Evolutionary conservation across 1,140 invertebrate genomes (phyloP).

Genomic region (Drosophila ercepeae): DNA sequence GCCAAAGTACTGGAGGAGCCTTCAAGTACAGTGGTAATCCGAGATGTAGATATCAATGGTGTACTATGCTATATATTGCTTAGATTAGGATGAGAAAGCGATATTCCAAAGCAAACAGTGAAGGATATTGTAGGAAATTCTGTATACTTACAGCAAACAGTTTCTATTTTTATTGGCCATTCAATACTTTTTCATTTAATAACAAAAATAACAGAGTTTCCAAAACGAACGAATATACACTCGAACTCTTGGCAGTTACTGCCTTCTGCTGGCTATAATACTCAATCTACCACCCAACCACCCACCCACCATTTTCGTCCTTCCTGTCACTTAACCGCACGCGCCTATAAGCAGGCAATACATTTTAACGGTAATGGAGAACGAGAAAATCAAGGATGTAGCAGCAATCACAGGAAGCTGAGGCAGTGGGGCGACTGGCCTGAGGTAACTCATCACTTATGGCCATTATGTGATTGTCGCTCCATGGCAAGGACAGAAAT

Average conservation of each 20-base stretch:
- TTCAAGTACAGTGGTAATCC: conserved; percentile 31
- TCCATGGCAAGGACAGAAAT: conserved; percentile 14
- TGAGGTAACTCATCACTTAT: conserved; percentile 26
- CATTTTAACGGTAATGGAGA: conserved; percentile 43
- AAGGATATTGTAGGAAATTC: neutral
- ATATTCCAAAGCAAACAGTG: neutral
- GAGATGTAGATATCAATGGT: conserved; percentile 1
- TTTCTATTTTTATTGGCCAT: neutral
- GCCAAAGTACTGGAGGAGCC: conserved; percentile 37
- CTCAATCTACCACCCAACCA: too few relatives aligned
- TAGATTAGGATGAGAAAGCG: too few relatives aligned
- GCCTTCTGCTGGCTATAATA: too few relatives aligned
- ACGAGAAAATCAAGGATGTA: conserved; percentile 1
- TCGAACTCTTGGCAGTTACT: neutral
- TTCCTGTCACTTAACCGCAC: conserved; percentile 45
- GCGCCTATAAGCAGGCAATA: conserved; percentile 51
- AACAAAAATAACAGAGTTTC: neutral
- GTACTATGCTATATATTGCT: too few relatives aligned
- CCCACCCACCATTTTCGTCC: neutral
- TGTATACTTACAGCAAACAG: neutral
- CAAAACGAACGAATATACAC: neutral
- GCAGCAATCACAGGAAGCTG: neutral
- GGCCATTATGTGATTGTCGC: conserved; percentile 48
- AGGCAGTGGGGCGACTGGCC: neutral
- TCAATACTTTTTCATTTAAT: neutral